These are phyloP conservation scores for Drosophila parabipectinata DNA, from an alignment of 1,140 invertebrate genomes.

Conservation along the genomic window DNA sequence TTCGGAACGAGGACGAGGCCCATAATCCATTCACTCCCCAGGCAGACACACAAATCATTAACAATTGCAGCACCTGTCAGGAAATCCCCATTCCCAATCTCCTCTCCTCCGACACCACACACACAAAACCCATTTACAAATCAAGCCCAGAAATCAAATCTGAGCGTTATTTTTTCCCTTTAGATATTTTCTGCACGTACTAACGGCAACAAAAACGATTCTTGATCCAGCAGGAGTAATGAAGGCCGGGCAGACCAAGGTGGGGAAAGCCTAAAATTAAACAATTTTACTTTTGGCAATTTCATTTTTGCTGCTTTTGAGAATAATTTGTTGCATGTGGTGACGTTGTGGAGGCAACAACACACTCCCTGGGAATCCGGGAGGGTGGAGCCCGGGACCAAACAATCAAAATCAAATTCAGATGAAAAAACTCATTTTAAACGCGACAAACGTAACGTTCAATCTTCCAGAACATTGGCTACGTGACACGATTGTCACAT, in stretches of 20 bases:
- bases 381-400: slow-evolving; percentile 58
- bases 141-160: slow-evolving; percentile 38
- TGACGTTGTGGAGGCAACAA: slow-evolving; percentile 48
- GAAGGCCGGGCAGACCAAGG: slow-evolving; percentile 43
- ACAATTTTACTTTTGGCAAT: slow-evolving; percentile 66
- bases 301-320: slow-evolving; percentile 41
- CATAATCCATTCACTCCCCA: slow-evolving; percentile 6
- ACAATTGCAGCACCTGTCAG: slow-evolving; percentile 40
- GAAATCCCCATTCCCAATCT: neutral
- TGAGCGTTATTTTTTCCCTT: slow-evolving; percentile 49
- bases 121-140: slow-evolving; percentile 31
- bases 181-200: slow-evolving; percentile 70
- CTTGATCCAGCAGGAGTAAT: slow-evolving; percentile 52
- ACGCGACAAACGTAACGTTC: slow-evolving; percentile 83
- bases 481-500: slow-evolving; percentile 83
- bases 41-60: slow-evolving; percentile 45
- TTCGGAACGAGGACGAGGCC: neutral
- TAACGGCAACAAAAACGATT: slow-evolving; percentile 36
- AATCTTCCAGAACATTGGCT: slow-evolving; percentile 83
- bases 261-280: slow-evolving; percentile 73
- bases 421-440: slow-evolving; percentile 81
- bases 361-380: neutral
- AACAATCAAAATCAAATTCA: slow-evolving; percentile 83
- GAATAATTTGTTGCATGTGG: slow-evolving; percentile 74
- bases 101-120: neutral